These are phyloP conservation scores for Triops cancriformis DNA, from an alignment of 1,140 invertebrate species.

Conservation along the genomic window DNA sequence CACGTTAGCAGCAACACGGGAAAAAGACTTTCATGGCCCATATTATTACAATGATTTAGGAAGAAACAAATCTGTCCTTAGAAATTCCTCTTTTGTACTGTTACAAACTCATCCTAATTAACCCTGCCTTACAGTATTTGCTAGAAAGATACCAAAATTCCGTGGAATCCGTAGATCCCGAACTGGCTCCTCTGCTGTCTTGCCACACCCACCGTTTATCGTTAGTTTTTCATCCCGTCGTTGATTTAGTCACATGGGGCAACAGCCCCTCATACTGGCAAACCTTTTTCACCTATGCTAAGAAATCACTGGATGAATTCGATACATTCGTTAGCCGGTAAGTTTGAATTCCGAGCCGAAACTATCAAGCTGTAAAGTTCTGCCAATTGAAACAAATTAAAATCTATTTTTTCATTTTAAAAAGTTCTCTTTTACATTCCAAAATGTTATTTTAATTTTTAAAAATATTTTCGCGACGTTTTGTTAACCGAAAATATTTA, in stretches of 20 bases:
- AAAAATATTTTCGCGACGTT: too few species aligned
- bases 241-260: constrained; percentile 29
- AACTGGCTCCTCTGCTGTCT: constrained; percentile 27
- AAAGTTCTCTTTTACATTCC: too few species aligned
- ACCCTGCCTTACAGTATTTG: constrained; percentile 21
- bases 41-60: too few species aligned
- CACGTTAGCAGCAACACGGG: too few species aligned
- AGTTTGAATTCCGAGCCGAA: background rate
- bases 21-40: too few species aligned
- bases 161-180: constrained; percentile 20
- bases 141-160: constrained; percentile 22
- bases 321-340: constrained; percentile 15
- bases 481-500: background rate
- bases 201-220: constrained; percentile 28
- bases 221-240: constrained; percentile 21
- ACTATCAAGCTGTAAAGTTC: background rate
- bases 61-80: too few species aligned
- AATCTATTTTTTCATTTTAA: too few species aligned
- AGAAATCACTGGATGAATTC: constrained; percentile 18
- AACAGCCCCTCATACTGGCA: constrained; percentile 28
- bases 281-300: constrained; percentile 21
- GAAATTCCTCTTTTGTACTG: constrained; percentile 14
- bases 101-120: constrained; percentile 3
- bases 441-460: too few species aligned
- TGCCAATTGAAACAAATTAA: too few species aligned